Conservation (phyloP, 2,888 invertebrate genomes). For the Blera fallax region DNA sequence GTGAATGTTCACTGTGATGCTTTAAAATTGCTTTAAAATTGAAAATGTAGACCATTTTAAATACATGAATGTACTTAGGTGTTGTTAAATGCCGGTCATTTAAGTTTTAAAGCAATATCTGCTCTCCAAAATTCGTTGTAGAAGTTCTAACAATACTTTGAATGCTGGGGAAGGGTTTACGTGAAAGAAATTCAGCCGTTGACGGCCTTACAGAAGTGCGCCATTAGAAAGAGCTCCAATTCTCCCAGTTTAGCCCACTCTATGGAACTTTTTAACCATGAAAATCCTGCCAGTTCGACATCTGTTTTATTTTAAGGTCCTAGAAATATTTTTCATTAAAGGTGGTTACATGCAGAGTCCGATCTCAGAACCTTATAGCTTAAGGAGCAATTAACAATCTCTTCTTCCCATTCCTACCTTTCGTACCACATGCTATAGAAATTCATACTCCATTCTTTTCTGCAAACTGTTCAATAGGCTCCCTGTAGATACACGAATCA, state of each 20-base stretch:
- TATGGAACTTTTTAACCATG: background rate
- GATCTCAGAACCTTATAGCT: background rate
- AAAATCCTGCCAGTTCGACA: background rate
- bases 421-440: too few relatives aligned
- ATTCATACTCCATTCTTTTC: too few relatives aligned
- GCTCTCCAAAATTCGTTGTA: background rate
- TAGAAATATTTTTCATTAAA: background rate
- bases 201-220: background rate
- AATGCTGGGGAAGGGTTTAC: too few relatives aligned
- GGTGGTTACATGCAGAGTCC: background rate
- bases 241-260: background rate
- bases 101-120: background rate
- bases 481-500: too few relatives aligned
- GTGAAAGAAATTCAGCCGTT: background rate
- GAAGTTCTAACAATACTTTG: too few relatives aligned
- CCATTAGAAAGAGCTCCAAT: background rate
- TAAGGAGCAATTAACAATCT: background rate
- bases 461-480: too few relatives aligned
- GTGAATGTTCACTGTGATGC: too few relatives aligned
- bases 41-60: background rate
- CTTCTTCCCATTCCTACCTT: too few relatives aligned
- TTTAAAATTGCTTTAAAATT: background rate
- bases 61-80: background rate
- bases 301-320: too few relatives aligned
- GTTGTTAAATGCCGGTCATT: background rate